Evolutionary conservation across 2,113 vertebrate genomes (phyloP).

Genomic region (Grantiella picta): DNA sequence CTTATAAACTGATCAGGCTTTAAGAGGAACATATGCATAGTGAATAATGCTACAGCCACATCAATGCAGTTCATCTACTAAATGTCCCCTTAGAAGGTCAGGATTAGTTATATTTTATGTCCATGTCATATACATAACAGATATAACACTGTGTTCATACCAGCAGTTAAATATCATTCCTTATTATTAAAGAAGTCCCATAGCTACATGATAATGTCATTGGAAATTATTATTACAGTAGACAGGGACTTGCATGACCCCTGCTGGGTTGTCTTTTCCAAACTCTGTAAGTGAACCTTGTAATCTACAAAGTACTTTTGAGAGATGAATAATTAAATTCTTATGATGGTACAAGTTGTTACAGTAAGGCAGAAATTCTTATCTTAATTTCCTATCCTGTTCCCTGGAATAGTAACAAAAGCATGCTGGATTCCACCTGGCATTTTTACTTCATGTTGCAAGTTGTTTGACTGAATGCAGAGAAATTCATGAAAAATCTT

Average conservation of each 20-base stretch:
- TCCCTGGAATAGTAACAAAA: not conserved
- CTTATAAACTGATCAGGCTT: not conserved
- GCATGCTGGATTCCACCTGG: not conserved
- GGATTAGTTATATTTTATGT: not conserved
- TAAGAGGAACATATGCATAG: not conserved
- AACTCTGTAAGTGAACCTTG: not conserved
- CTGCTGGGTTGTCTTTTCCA: conserved; percentile 35
- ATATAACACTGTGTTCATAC: not conserved
- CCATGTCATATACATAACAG: not conserved
- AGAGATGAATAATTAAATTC: not conserved
- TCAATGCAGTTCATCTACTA: not conserved
- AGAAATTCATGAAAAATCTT: not conserved
- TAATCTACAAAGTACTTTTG: not conserved
- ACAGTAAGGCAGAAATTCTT: not conserved
- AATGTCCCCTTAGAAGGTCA: not conserved
- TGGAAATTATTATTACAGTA: conserved; percentile 2
- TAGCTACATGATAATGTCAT: not conserved
- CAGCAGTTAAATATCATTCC: not conserved
- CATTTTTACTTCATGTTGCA: not conserved
- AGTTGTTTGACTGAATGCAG: not conserved
- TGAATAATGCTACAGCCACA: not conserved
- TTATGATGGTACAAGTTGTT: accelerated
- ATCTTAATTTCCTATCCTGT: not conserved
- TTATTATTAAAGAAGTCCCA: not conserved
- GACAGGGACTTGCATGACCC: conserved; percentile 27